These are phyloP conservation scores for Rhagophthalmus giganteus DNA, from an alignment of 2,888 invertebrate genomes.

Conservation along the genomic window DNA sequence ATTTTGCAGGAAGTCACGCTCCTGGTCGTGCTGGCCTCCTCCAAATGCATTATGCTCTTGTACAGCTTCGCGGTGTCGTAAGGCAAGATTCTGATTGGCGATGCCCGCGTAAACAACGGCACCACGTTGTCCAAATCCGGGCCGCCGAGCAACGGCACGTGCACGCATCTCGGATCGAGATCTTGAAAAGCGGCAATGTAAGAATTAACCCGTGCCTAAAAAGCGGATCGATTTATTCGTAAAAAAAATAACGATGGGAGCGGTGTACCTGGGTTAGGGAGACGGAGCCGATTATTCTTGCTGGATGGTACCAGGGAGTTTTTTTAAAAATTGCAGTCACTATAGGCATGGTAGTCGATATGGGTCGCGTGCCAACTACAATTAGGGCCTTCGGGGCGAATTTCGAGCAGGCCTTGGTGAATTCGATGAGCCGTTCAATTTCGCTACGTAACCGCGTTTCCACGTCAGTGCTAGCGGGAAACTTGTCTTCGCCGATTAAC, in stretches of 20 bases:
- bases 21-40: neutral
- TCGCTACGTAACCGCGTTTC: constrained; percentile 43
- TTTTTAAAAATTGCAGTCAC: constrained; percentile 56
- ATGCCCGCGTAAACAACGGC: constrained; percentile 65
- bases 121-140: constrained; percentile 67
- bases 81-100: constrained; percentile 56
- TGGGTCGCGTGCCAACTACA: constrained; percentile 59
- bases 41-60: constrained; percentile 2
- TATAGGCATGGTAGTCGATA: constrained; percentile 61
- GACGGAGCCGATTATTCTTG: constrained; percentile 49
- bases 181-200: constrained; percentile 63
- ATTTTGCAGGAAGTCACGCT: neutral
- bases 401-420: constrained; percentile 57
- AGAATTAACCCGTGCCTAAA: constrained; percentile 62
- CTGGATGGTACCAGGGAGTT: constrained; percentile 52
- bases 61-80: constrained; percentile 14
- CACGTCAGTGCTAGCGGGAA: constrained; percentile 31
- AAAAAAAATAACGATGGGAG: too few relatives aligned
- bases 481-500: constrained; percentile 40
- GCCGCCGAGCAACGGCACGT: constrained; percentile 68
- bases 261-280: constrained; percentile 45
- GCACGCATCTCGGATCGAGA: constrained; percentile 61
- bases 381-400: constrained; percentile 61
- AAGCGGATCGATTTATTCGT: too few relatives aligned
- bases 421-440: constrained; percentile 43